A percentile compares a stretch with the other conserved stretches of the same genome.
Conservation (phyloP, 2,888 invertebrate genomes). For the Galeopsomyia nigrocyanea region DNA sequence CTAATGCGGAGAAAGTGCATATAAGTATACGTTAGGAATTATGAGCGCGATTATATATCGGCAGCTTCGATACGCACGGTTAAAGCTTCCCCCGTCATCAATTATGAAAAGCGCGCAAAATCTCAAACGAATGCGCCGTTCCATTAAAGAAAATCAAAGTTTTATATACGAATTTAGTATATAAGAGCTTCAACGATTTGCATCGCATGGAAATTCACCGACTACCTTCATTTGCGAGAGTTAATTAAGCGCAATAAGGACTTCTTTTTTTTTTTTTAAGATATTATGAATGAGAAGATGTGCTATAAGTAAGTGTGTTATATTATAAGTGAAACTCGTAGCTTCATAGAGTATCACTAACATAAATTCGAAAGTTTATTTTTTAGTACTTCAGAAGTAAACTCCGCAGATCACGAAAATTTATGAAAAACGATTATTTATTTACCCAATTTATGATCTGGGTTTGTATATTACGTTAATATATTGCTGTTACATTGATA, state of each 20-base stretch:
- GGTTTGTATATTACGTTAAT: too few relatives aligned
- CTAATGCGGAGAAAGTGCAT: conserved; percentile 18
- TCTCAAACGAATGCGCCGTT: too few relatives aligned
- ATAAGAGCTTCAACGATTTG: too few relatives aligned
- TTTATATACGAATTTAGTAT: too few relatives aligned
- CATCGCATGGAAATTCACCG: too few relatives aligned
- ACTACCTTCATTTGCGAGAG: conserved; percentile 19
- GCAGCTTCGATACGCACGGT: background rate
- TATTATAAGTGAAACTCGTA: conserved; percentile 25
- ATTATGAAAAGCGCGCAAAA: background rate
- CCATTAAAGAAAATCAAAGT: too few relatives aligned
- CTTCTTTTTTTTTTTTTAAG: conserved; percentile 7
- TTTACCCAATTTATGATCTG: too few relatives aligned
- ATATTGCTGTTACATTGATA: too few relatives aligned
- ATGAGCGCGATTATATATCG: conserved; percentile 5
- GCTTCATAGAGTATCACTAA: background rate
- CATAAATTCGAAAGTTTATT: too few relatives aligned
- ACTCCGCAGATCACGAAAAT: too few relatives aligned
- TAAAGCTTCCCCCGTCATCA: background rate
- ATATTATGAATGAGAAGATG: conserved; percentile 26
- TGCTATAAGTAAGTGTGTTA: conserved; percentile 3
- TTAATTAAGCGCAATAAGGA: conserved; percentile 28
- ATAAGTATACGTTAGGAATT: conserved; percentile 16
- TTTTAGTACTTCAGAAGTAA: too few relatives aligned
- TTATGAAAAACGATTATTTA: too few relatives aligned